A percentile compares a stretch with the other conserved stretches of the same genome.
phyloP scores from a whole-genome alignment of 1,140 invertebrate genomes.

The Drosophila repleta region DNA sequence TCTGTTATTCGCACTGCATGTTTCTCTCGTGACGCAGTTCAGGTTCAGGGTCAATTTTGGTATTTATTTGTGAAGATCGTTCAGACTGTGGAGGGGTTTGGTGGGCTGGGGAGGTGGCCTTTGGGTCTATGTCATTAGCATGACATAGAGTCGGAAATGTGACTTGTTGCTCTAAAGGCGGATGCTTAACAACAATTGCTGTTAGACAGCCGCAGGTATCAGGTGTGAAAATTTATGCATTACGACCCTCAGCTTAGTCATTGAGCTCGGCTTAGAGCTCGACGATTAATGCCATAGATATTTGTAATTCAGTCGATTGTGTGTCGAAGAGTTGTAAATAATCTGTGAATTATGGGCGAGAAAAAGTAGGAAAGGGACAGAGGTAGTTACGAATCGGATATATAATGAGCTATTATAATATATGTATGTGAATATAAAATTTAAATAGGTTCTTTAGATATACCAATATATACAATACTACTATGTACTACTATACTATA shows the following conservation, averaged over 20 bases:
- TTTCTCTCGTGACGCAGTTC: conserved; percentile 42
- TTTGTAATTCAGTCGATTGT: background rate
- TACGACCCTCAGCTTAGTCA: conserved; percentile 38
- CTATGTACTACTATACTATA: no score
- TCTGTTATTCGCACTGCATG: conserved; percentile 4
- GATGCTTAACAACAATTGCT: conserved; percentile 48
- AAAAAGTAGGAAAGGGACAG: no score
- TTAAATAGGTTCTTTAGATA: no score
- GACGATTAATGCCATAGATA: conserved; percentile 29
- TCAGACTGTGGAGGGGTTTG: background rate
- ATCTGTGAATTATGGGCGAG: no score
- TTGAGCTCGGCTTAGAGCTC: conserved; percentile 44
- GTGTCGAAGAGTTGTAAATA: background rate
- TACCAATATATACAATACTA: no score
- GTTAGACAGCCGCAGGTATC: conserved; percentile 31
- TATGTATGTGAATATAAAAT: no score
- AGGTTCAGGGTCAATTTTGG: conserved; percentile 61
- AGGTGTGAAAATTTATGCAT: conserved; percentile 39
- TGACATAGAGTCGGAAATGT: conserved; percentile 40
- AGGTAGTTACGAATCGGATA: no score
- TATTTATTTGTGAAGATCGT: conserved; percentile 27
- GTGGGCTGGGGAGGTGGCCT: no score
- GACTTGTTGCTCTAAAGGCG: conserved; percentile 50
- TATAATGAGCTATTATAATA: no score
- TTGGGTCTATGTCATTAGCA: conserved; percentile 60